Evolutionary conservation across 2,797 vertebrate species (phyloP).

Genomic region (Macroramphosus scolopax): DNA sequence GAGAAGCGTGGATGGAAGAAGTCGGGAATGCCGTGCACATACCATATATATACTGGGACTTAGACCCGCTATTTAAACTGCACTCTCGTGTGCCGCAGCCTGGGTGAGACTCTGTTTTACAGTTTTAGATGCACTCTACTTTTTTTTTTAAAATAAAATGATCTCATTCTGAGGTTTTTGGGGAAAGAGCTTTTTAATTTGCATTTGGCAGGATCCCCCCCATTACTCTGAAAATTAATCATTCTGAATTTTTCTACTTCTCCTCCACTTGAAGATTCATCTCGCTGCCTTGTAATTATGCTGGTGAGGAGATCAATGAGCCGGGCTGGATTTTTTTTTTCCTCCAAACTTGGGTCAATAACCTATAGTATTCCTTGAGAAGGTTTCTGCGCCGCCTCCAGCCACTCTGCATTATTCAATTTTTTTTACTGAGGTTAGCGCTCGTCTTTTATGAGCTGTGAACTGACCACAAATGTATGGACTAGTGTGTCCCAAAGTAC

Average conservation of each 20-base stretch:
- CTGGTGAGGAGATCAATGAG: conserved; percentile 65
- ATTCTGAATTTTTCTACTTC: conserved; percentile 51
- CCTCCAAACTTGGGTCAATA: conserved; percentile 63
- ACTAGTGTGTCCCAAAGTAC: conserved; percentile 70
- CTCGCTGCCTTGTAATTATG: conserved; percentile 65
- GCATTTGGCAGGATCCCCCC: conserved; percentile 59
- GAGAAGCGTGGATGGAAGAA: conserved; percentile 31
- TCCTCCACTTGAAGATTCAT: conserved; percentile 61
- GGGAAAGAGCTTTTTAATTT: conserved; percentile 64
- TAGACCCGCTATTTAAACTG: conserved; percentile 47
- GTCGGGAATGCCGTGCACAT: conserved; percentile 20
- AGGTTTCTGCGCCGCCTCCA: conserved; percentile 56
- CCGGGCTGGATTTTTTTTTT: conserved; percentile 55
- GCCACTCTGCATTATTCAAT: conserved; percentile 69
- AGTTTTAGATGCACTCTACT: conserved; percentile 38
- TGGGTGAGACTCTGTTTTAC: conserved; percentile 48
- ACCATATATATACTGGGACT: conserved; percentile 27
- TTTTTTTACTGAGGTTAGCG: conserved; percentile 68
- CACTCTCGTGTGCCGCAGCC: conserved; percentile 43
- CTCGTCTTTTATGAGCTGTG: conserved; percentile 79
- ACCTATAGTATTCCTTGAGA: conserved; percentile 62
- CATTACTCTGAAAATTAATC: conserved; percentile 56
- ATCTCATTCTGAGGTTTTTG: conserved; percentile 58
- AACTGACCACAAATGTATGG: conserved; percentile 80
- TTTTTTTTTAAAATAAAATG: conserved; percentile 55